Evolutionary conservation across 2,113 vertebrate species (phyloP), one percentile per base, ranked within the genome.

Genomic region (Xerus inauris): DNA sequence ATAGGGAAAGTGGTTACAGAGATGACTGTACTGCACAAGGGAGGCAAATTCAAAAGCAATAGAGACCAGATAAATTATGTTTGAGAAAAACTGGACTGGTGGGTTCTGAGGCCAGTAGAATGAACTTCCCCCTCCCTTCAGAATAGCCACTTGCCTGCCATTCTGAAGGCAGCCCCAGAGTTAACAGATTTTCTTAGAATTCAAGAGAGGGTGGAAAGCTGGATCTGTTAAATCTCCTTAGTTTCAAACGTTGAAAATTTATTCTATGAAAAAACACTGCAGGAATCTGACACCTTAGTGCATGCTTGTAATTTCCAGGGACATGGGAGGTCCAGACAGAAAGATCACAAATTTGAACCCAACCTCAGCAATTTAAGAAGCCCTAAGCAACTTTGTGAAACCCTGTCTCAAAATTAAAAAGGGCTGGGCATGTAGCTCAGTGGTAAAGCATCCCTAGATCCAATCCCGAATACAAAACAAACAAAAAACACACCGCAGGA

Each of bases 171-270:
- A 24, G 8, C 47, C 28, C 81, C 30, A 85, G 40, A 16, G 7
- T 81, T 72, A 45, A 62, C 47, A 89, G 49, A 47, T 73, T 71
- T 80, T 87, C 91, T 91, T 80, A n/a, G 57, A 81, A 76, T 95
- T 83, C 73, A 47, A 79, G 67, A 72, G 11, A 92, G 19, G n/a
- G 77, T 45, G 64, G 64, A 69, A 87, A 28, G 8, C 32, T 57
- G 71, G 26, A 59, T n/a, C 65, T 83, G n/a, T 64, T 35, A 16
- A 87, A 40, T 94, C 26, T 96, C 12, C 62, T 35, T 13, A 14
- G 62, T 76, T 87, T 86, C 77, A 81, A 95, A 28, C 49, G 79
- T 51, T 49, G 32, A 49, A 79, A 65, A 8, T 38, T 45, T 85
- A 76, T 59, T 93, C 59, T 45, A 22, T 83, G 67, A 59, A 51